phyloP scores from a whole-genome alignment of 2,888 invertebrate genomes.

The Cheilosia grossa region DNA sequence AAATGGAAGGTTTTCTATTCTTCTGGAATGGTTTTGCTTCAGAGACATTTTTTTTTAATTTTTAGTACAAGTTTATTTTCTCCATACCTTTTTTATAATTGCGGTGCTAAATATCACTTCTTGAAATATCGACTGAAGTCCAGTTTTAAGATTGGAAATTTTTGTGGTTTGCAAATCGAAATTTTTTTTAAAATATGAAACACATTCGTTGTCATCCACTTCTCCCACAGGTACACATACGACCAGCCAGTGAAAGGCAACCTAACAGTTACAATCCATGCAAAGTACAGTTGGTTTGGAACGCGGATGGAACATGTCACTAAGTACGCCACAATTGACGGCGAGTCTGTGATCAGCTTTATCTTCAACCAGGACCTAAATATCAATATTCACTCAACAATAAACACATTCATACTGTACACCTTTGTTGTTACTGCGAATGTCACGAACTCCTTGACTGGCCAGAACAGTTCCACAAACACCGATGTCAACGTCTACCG shows the following conservation, averaged over 20 bases:
- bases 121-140: too few species aligned
- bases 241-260: conserved; percentile 95
- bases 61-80: too few species aligned
- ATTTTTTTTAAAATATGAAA: too few species aligned
- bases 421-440: conserved; percentile 91
- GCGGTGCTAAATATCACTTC: too few species aligned
- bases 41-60: too few species aligned
- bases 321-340: conserved; percentile 81
- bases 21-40: too few species aligned
- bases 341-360: conserved; percentile 87
- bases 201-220: too few species aligned
- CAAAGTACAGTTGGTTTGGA: conserved; percentile 84
- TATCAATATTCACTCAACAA: conserved; percentile 11
- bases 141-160: too few species aligned
- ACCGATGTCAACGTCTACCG: conserved; percentile 89
- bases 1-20: too few species aligned
- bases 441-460: conserved; percentile 92
- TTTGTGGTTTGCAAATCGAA: too few species aligned
- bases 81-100: too few species aligned
- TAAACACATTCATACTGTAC: conserved; percentile 79
- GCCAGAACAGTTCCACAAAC: conserved; percentile 89
- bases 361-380: conserved; percentile 90
- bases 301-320: conserved; percentile 37
- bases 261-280: conserved; percentile 90
- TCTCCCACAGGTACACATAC: conserved; percentile 85